Evolutionary conservation across 2,888 invertebrate species (phyloP).

Genomic region (Lepidochitona cinerea): DNA sequence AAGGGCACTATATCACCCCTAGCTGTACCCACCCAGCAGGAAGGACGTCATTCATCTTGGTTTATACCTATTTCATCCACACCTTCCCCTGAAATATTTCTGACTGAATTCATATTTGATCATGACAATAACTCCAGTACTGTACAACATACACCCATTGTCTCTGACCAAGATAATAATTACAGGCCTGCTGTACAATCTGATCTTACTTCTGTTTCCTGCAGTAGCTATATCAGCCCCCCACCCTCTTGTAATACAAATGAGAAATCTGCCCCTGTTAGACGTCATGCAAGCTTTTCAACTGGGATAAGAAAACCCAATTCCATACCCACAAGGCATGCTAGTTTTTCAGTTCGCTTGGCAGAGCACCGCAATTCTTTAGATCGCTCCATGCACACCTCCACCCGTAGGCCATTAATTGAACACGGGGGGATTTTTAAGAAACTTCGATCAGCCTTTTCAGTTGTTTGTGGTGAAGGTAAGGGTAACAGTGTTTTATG

Average conservation of each 20-base stretch:
- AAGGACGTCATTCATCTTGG: no score
- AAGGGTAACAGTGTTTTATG: background rate
- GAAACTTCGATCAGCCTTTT: background rate
- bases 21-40: background rate
- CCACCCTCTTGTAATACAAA: no score
- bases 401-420: background rate
- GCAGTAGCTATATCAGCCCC: background rate
- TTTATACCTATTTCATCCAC: background rate
- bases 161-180: background rate
- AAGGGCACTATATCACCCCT: no score
- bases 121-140: background rate
- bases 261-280: background rate
- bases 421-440: background rate
- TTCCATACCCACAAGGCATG: background rate
- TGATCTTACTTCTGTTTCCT: background rate
- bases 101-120: background rate
- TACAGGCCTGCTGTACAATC: background rate
- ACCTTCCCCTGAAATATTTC: background rate
- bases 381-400: background rate
- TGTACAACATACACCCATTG: background rate
- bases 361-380: background rate
- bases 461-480: constrained; percentile 3
- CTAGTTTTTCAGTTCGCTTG: background rate
- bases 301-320: background rate
- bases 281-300: background rate